Percentiles rank a stretch among this genome's conserved stretches.
Evolutionary conservation across 2,113 vertebrate genomes (phyloP).

Genomic region (Macrotis lagotis): DNA sequence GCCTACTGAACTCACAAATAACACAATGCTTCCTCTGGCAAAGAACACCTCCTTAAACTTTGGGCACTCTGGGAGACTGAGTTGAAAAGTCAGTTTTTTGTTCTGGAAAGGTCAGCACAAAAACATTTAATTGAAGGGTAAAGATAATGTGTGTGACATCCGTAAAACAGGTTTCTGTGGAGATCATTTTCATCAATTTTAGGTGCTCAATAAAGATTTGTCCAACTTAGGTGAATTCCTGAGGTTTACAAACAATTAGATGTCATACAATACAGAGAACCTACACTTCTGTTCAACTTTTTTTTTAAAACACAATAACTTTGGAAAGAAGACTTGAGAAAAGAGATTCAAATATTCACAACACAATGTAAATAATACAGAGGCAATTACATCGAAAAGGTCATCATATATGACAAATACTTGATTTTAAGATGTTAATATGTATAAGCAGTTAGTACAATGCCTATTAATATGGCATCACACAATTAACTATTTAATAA

Average conservation of each 20-base stretch:
- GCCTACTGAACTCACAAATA: slow-evolving; percentile 42
- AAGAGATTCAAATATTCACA: slow-evolving; percentile 5
- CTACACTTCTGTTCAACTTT: background rate
- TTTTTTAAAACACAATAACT: slow-evolving; percentile 23
- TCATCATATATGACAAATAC: slow-evolving; percentile 28
- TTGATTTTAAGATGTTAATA: slow-evolving; percentile 49
- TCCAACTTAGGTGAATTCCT: slow-evolving; percentile 7
- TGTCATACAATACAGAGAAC: background rate
- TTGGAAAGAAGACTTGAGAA: slow-evolving; percentile 37
- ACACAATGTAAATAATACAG: slow-evolving; percentile 37
- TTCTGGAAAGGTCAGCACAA: slow-evolving; percentile 39
- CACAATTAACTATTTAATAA: slow-evolving; percentile 54
- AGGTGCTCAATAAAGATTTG: background rate
- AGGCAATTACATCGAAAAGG: slow-evolving; percentile 19
- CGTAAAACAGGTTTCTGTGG: slow-evolving; percentile 21
- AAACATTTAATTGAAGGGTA: slow-evolving; percentile 30
- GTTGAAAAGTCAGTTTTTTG: slow-evolving; percentile 51
- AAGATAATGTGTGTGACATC: slow-evolving; percentile 19
- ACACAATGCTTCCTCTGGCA: background rate
- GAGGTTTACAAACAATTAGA: slow-evolving; percentile 26
- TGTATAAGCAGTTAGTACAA: background rate
- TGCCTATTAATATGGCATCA: slow-evolving; percentile 17
- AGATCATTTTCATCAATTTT: background rate
- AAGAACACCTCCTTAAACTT: background rate
- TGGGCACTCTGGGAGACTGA: slow-evolving; percentile 28